Evolutionary conservation across 1,140 invertebrate genomes (phyloP).

Genomic region (Tribolium madens): DNA sequence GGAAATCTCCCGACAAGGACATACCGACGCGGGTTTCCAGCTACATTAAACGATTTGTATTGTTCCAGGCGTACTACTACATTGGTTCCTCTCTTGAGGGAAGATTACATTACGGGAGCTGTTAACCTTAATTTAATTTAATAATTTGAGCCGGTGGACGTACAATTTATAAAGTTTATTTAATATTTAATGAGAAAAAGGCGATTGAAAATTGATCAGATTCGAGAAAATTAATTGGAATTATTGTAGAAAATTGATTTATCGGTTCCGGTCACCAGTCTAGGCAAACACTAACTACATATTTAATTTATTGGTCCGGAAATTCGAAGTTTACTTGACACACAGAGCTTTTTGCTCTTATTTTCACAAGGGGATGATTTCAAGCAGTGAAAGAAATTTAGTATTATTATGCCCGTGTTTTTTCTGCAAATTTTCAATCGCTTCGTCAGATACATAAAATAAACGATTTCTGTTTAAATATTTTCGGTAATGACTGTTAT

Average conservation of each 20-base stretch:
- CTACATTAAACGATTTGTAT: slow-evolving; percentile 26
- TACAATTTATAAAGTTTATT: slow-evolving; percentile 12
- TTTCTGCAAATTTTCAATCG: slow-evolving; percentile 34
- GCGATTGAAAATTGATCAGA: slow-evolving; percentile 40
- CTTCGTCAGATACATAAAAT: not conserved
- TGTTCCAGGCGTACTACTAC: slow-evolving; percentile 60
- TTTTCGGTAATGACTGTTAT: slow-evolving; percentile 2
- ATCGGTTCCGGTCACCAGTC: not conserved
- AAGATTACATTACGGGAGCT: slow-evolving; percentile 62
- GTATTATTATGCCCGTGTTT: slow-evolving; percentile 3
- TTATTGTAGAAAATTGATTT: not conserved
- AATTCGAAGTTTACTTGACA: not conserved
- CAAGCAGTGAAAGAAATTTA: not conserved
- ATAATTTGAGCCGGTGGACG: slow-evolving; percentile 37
- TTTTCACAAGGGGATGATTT: not conserved
- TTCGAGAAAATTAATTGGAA: not conserved
- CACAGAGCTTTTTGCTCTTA: not conserved
- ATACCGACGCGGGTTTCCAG: not conserved
- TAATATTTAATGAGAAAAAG: slow-evolving; percentile 28
- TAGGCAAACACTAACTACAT: not conserved
- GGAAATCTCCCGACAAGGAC: not conserved
- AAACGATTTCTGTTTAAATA: not conserved
- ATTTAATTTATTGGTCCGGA: slow-evolving; percentile 29
- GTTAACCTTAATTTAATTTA: slow-evolving; percentile 63
- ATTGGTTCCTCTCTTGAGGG: slow-evolving; percentile 61